Percentiles rank a stretch among this genome's conserved stretches.
These are phyloP conservation scores for Chondrosia reniformis DNA, from an alignment of 37 sponge, comb jelly and placozoan species.

Conservation along the genomic window DNA sequence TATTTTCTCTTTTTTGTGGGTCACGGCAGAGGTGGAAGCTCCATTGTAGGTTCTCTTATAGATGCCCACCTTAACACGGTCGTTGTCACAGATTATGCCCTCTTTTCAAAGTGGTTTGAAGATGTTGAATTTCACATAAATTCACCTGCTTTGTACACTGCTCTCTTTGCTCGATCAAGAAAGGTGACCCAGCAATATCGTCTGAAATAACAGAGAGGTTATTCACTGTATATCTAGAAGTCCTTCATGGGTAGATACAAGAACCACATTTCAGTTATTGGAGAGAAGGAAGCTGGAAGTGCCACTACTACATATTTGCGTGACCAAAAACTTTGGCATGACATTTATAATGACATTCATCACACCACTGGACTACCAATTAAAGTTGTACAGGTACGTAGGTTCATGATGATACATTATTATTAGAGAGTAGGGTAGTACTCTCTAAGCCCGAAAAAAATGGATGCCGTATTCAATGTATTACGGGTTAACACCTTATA, in stretches of 20 bases:
- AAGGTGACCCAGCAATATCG: neutral
- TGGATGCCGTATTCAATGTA: no score
- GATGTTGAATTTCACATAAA: neutral
- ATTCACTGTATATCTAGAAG: neutral
- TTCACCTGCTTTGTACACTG: slow-evolving; percentile 11
- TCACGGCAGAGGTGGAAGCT: slow-evolving; percentile 15
- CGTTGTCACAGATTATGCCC: slow-evolving; percentile 8
- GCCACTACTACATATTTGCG: neutral
- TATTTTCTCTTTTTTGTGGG: slow-evolving; percentile 19
- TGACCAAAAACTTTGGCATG: neutral
- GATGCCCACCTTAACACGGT: slow-evolving; percentile 21
- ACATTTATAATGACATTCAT: neutral
- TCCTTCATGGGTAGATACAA: slow-evolving; percentile 15
- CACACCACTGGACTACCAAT: neutral
- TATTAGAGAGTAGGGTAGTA: neutral
- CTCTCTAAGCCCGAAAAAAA: no score
- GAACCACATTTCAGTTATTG: neutral
- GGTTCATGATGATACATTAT: neutral
- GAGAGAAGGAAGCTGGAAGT: slow-evolving; percentile 21
- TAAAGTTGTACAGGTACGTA: slow-evolving; percentile 16
- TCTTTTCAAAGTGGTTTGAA: neutral
- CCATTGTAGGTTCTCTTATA: slow-evolving; percentile 16
- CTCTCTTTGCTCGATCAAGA: neutral
- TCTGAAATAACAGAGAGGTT: neutral
- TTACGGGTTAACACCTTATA: no score